Evolutionary conservation across 2,888 invertebrate genomes (phyloP).

Genomic region (Electrophaes corylata): DNA sequence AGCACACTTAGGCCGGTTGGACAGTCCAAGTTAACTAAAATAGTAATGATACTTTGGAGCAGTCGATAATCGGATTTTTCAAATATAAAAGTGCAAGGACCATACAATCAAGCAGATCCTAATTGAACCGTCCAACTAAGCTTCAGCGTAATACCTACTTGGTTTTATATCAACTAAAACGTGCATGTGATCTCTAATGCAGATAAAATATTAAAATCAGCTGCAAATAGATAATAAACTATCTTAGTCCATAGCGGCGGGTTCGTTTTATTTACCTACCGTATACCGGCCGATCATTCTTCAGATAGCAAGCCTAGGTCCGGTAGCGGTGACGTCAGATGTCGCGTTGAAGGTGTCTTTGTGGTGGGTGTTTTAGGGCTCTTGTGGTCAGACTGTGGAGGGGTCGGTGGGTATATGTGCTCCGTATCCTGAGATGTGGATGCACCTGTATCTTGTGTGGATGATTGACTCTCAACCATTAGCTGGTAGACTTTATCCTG

Average conservation of each 20-base stretch:
- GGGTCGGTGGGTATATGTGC: constrained; percentile 74
- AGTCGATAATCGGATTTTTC: neutral
- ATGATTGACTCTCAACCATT: constrained; percentile 56
- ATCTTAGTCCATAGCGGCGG: constrained; percentile 29
- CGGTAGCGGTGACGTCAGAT: constrained; percentile 40
- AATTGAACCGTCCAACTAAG: neutral
- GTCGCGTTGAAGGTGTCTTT: constrained; percentile 66
- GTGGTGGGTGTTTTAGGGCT: constrained; percentile 69
- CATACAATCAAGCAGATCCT: neutral
- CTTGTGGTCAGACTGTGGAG: constrained; percentile 76
- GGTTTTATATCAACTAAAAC: neutral
- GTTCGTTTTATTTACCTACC: constrained; percentile 15
- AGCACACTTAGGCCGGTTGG: neutral
- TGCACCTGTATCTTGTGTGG: constrained; percentile 47
- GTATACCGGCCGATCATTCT: constrained; percentile 36
- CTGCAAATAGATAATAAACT: constrained; percentile 18
- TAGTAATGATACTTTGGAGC: neutral
- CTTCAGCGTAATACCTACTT: neutral
- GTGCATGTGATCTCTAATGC: neutral
- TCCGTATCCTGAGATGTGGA: constrained; percentile 51
- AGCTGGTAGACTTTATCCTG: constrained; percentile 73
- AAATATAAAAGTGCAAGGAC: neutral
- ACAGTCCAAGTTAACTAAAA: neutral
- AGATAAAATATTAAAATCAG: constrained; percentile 14
- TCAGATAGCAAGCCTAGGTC: constrained; percentile 47